Base-by-base conservation (phyloP, 2,113 vertebrate genomes). In the Anguilla japonica region DNA sequence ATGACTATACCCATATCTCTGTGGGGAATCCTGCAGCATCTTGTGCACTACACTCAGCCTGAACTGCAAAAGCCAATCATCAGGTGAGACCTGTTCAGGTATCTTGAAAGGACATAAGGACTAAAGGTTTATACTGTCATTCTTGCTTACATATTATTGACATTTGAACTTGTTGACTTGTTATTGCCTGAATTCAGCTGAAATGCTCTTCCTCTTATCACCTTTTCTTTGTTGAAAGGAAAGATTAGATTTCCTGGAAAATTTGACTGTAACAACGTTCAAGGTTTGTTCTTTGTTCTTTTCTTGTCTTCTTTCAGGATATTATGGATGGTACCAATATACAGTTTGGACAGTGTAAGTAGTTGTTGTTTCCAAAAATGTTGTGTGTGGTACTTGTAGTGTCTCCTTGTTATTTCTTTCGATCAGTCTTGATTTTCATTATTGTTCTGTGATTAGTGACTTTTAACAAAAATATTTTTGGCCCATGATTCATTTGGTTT, bases 241-340 rank as follows among this genome's bases (percentile, higher is more conserved):
- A 78, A 43, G 43, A 15, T 79, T 80, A 41, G 79, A 41, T 34
- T 56, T 80, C 13, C 53, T 20, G 53, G 15, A 43, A 14, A 34
- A 29, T 26, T 26, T 53, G 6, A 13, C 75, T 11, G 5, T 63
- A 16, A 29, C 18, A 11, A 41, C 41, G 8, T 81, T 14, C 20
- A 56, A 41, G 60, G 41, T 63, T 8, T 75, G 18, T 40, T 87
- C n/a, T 88, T 0, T 86, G 16, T 41, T 81, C 26, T 60, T 84
- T 7, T 89, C 63, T 94, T 90, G 93, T 39, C 86, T 90, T 87
- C 41, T 85, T 81, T 93, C 92, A 99, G 98, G 92, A 99, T 99
- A 93, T 95, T 99, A 87, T 99, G 98, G 98, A 99, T 99, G 98
- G 98, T 99, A 87, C 98, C 98, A 16, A 99, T 99, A 93, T 99